Evolutionary conservation across 2,797 vertebrate species (phyloP), one percentile per base, ranked within the genome.

Genomic region (Centropyge bicolor): DNA sequence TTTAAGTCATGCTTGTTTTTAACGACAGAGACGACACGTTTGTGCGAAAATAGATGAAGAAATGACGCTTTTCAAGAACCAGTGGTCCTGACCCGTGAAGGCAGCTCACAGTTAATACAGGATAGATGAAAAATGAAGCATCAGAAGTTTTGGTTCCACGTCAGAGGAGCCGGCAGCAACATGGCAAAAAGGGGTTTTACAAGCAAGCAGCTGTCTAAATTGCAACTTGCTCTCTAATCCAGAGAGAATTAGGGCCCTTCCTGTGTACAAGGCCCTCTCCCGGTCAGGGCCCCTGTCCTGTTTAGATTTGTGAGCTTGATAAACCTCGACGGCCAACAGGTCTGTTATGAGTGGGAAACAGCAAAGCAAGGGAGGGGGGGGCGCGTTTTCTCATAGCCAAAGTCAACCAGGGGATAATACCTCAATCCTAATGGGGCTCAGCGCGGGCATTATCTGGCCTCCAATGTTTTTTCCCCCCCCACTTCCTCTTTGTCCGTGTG

Each of bases 231-330:
- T 90, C 89, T 81, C 89, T 95, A 94, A 95, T 94, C 93, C 94
- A 77, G 85, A 65, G 91, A 93, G 94, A 92, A 94, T 94, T 91
- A 94, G 83, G 91, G 89, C 79, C 84, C 93, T 95, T 95, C 93
- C 93, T 95, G 93, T 94, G 93, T 89, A 92, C 88, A 85, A 85
- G 92, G 82, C 86, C 88, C 89, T 87, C 80, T 80, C 91, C 89
- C 87, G 82, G 86, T 88, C 91, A 83, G 89, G 90, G 90, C 92
- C 93, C 90, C 93, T 89, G 92, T 92, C 87, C 93, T 93, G 94
- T 94, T 94, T 94, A 94, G 95, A 95, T 95, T 90, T 90, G 89
- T 83, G 93, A 95, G 92, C 89, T 89, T 92, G 94, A 95, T 96
- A 95, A 94, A 93, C 89, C 91, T 88, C 91, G 66, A 92, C 80